Conservation (phyloP, 2,888 invertebrate species). For the Girardia tigrina region DNA sequence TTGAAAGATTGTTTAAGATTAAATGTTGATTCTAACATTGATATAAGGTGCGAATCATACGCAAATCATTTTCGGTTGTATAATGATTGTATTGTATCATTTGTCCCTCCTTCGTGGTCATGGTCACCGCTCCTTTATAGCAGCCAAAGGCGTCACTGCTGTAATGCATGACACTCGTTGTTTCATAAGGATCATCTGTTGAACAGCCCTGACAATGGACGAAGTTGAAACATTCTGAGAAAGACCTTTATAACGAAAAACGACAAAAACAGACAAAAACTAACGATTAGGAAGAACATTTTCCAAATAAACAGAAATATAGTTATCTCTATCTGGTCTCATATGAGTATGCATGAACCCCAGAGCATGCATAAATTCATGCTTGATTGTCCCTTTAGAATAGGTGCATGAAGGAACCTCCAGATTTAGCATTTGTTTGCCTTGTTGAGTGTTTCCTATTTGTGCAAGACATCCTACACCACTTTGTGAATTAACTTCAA, state of each 20-base stretch:
- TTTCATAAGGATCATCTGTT: background rate
- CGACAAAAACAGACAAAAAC: background rate
- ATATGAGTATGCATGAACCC: slow-evolving; percentile 10
- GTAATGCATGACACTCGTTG: background rate
- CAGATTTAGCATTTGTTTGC: background rate
- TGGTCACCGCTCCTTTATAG: background rate
- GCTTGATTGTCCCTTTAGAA: background rate
- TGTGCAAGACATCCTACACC: background rate
- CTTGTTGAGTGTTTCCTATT: background rate
- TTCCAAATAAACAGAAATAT: background rate
- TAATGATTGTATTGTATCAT: background rate
- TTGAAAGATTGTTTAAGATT: no score
- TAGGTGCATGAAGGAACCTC: background rate
- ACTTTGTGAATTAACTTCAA: background rate
- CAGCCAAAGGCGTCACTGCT: slow-evolving; percentile 16
- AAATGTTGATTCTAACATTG: no score
- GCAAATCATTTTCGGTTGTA: background rate
- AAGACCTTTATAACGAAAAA: background rate
- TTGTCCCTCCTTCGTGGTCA: background rate
- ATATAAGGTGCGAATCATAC: background rate
- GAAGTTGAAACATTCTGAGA: background rate
- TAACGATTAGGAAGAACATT: background rate
- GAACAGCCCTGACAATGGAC: background rate
- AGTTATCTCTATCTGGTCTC: background rate
- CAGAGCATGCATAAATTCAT: background rate